These are phyloP conservation scores for Chrysochloris asiatica DNA, from an alignment of 2,113 vertebrate genomes.

Conservation along the genomic window DNA sequence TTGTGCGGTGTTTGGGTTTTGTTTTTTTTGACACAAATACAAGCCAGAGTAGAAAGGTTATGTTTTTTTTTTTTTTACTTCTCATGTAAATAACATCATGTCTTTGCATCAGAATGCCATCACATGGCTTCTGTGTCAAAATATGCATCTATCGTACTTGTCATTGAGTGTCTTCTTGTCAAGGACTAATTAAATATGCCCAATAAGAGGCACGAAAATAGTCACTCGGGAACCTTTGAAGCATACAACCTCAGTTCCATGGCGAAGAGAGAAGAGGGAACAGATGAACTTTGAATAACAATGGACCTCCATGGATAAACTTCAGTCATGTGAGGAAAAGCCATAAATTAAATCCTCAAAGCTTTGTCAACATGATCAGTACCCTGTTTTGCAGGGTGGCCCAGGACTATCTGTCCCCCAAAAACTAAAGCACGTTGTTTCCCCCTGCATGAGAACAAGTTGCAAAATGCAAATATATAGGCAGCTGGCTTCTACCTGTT, in stretches of 20 bases:
- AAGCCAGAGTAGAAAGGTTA: too few relatives aligned
- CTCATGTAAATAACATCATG: too few relatives aligned
- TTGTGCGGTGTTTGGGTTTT: too few relatives aligned
- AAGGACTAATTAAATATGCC: neutral
- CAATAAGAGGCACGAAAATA: neutral
- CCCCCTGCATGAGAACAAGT: too few relatives aligned
- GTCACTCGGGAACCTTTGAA: neutral
- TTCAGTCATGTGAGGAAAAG: neutral
- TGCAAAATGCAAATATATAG: rapidly evolving
- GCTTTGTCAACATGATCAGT: neutral
- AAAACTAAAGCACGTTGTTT: neutral
- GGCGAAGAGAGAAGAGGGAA: rapidly evolving
- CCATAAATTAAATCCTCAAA: neutral
- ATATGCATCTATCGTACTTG: neutral
- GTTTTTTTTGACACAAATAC: neutral
- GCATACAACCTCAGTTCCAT: rapidly evolving
- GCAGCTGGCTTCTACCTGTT: rapidly evolving
- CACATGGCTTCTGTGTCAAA: neutral
- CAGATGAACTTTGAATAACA: neutral
- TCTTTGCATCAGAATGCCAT: too few relatives aligned
- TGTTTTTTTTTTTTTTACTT: neutral
- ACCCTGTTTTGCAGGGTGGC: neutral
- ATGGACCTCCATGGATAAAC: neutral
- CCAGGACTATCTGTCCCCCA: neutral
- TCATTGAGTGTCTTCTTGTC: neutral